Percentiles rank a stretch among this genome's conserved stretches.
Evolutionary conservation across 2,888 invertebrate genomes (phyloP).

Genomic region (Xestia ashworthii): DNA sequence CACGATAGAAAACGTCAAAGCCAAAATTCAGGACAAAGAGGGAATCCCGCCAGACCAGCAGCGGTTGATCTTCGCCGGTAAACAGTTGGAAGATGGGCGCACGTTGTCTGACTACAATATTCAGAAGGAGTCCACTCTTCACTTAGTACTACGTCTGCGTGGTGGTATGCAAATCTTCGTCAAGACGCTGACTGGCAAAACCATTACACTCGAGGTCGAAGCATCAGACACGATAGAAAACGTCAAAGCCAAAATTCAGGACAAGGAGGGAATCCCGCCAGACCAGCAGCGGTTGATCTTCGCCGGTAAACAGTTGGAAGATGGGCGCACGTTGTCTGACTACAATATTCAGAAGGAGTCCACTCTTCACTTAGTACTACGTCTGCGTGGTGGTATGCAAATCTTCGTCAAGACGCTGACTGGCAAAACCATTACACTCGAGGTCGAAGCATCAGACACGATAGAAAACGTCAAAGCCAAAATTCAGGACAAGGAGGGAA

Average conservation of each 20-base stretch:
- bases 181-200: conserved; percentile 60
- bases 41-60: conserved; percentile 62
- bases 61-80: conserved; percentile 57
- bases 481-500: conserved; percentile 63
- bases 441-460: conserved; percentile 60
- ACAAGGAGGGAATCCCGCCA: conserved; percentile 69
- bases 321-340: conserved; percentile 54
- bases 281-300: conserved; percentile 68
- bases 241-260: conserved; percentile 65
- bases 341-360: conserved; percentile 64
- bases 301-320: conserved; percentile 61
- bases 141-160: conserved; percentile 32
- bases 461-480: conserved; percentile 62
- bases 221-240: conserved; percentile 62
- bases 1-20: conserved; percentile 59
- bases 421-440: conserved; percentile 58
- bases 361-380: conserved; percentile 51
- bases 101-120: conserved; percentile 56
- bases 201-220: conserved; percentile 58
- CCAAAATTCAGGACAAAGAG: conserved; percentile 59
- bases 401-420: conserved; percentile 60
- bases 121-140: conserved; percentile 33
- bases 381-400: conserved; percentile 62
- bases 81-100: conserved; percentile 45
- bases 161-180: conserved; percentile 54